Evolutionary conservation across 2,797 vertebrate genomes (phyloP).

Genomic region (Schizopygopsis malacanthus): DNA sequence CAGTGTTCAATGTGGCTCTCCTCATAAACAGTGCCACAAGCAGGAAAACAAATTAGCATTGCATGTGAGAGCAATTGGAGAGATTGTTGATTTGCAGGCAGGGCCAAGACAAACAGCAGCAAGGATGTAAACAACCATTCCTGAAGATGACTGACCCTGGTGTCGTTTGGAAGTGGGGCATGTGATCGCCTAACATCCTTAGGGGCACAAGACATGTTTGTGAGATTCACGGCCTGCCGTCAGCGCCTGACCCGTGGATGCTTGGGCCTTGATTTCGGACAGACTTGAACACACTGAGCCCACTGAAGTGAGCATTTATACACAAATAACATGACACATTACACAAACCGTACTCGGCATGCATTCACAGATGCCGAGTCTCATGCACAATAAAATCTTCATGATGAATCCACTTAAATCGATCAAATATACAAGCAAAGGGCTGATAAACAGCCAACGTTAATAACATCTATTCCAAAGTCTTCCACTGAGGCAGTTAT

Average conservation of each 20-base stretch:
- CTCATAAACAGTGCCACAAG: slow-evolving; percentile 67
- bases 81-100: slow-evolving; percentile 62
- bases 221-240: slow-evolving; percentile 41
- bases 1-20: slow-evolving; percentile 62
- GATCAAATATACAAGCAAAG: slow-evolving; percentile 1
- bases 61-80: slow-evolving; percentile 77
- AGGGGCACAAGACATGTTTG: slow-evolving; percentile 56
- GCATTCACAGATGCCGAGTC: neutral
- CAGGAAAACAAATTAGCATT: slow-evolving; percentile 76
- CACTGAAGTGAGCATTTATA: neutral
- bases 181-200: slow-evolving; percentile 67
- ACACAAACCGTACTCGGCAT: neutral
- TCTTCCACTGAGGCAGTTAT: neutral
- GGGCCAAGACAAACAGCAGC: slow-evolving; percentile 64
- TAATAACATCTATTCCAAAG: neutral
- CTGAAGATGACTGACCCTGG: slow-evolving; percentile 55
- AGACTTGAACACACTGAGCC: neutral
- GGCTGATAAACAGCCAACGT: neutral
- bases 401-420: slow-evolving; percentile 1
- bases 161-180: slow-evolving; percentile 60
- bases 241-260: slow-evolving; percentile 4
- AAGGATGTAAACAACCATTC: slow-evolving; percentile 63
- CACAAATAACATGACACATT: neutral
- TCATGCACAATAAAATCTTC: slow-evolving; percentile 5
- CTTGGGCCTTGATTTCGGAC: slow-evolving; percentile 20